Conservation (phyloP, 92 coral and sea anemone species). For the Montipora capitata region DNA sequence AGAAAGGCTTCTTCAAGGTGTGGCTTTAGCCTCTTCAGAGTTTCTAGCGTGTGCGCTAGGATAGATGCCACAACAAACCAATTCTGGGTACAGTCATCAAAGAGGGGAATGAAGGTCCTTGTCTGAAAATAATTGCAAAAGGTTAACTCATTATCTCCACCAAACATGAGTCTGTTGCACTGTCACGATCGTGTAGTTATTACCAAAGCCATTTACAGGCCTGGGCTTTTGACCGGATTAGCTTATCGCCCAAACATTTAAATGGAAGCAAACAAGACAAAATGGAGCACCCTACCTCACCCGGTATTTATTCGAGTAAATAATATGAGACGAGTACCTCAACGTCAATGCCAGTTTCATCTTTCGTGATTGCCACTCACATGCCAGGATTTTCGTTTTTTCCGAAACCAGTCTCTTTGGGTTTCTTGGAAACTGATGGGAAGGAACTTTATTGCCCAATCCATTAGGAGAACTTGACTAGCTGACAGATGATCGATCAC, state of each 20-base stretch:
- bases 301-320: background rate
- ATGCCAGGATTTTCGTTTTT: background rate
- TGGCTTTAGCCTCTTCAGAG: background rate
- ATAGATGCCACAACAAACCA: constrained; percentile 15
- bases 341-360: background rate
- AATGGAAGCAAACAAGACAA: background rate
- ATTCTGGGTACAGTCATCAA: constrained; percentile 1
- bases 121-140: background rate
- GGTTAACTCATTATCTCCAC: background rate
- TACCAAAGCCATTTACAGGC: background rate
- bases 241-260: background rate
- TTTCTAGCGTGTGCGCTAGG: background rate
- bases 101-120: background rate
- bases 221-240: background rate
- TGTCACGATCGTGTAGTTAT: background rate
- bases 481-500: constrained; percentile 9
- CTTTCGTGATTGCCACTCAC: background rate
- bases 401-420: background rate
- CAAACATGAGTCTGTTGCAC: background rate
- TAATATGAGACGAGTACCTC: background rate
- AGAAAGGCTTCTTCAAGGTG: background rate
- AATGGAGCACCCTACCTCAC: background rate
- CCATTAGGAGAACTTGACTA: background rate
- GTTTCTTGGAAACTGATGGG: background rate
- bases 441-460: background rate